A percentile compares a stretch with the other conserved stretches of the same genome.
Evolutionary conservation across 1,140 invertebrate species (phyloP).

Genomic region (Panulirus ornatus): DNA sequence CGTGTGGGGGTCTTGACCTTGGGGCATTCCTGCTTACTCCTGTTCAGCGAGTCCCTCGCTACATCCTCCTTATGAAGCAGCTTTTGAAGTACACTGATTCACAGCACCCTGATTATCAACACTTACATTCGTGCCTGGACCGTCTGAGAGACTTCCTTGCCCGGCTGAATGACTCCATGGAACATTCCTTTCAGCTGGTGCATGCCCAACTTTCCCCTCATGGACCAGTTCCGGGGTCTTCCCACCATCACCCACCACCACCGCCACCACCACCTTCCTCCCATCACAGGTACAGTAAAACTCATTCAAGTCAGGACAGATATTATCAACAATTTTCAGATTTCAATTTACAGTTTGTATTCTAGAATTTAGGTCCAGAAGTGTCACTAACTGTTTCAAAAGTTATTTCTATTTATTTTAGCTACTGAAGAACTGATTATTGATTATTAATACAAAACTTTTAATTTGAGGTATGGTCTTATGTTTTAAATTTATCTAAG

Average conservation of each 20-base stretch:
- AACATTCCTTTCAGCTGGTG: conserved; percentile 78
- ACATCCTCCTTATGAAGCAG: conserved; percentile 78
- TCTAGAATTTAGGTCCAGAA: too few relatives aligned
- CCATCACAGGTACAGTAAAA: conserved; percentile 21
- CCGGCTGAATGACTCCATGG: conserved; percentile 78
- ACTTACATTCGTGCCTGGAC: conserved; percentile 77
- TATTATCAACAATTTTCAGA: background rate
- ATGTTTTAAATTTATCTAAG: too few relatives aligned
- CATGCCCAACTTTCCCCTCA: conserved; percentile 50
- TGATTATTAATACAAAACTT: too few relatives aligned
- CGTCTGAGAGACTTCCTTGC: conserved; percentile 77
- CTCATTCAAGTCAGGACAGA: background rate
- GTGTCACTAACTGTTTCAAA: too few relatives aligned
- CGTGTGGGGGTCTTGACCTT: conserved; percentile 77
- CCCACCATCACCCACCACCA: conserved; percentile 35
- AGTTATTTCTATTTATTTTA: too few relatives aligned
- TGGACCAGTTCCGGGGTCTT: background rate
- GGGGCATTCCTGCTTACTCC: conserved; percentile 78
- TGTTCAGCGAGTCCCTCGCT: conserved; percentile 78
- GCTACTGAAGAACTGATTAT: too few relatives aligned
- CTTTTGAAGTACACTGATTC: conserved; percentile 77
- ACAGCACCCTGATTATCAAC: conserved; percentile 77
- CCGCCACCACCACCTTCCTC: background rate
- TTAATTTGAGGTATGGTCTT: too few relatives aligned
- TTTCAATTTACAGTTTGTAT: too few relatives aligned